Conservation (phyloP, 2,888 invertebrate species). For the Balanococcus diminutus region DNA sequence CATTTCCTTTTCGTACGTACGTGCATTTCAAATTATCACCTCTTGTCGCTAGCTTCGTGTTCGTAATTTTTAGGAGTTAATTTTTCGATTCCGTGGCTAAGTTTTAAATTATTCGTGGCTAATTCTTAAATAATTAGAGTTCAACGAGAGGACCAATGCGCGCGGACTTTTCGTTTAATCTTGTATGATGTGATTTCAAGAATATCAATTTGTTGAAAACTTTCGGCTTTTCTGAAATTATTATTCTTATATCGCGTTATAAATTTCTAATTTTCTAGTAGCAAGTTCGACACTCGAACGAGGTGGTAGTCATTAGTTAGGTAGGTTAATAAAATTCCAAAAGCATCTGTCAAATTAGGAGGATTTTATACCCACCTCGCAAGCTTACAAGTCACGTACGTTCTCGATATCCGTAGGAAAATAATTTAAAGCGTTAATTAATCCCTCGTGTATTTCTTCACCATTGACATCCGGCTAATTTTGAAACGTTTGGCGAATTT, state of each 20-base stretch:
- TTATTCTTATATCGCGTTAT: no score
- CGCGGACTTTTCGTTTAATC: background rate
- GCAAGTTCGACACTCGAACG: no score
- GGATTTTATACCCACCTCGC: background rate
- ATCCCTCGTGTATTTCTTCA: background rate
- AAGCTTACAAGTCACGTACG: background rate
- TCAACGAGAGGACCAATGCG: background rate
- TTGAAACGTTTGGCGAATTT: background rate
- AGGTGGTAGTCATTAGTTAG: background rate
- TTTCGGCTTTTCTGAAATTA: no score
- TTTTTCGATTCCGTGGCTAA: constrained; percentile 8
- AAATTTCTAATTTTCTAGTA: no score
- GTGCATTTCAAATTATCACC: constrained; percentile 3
- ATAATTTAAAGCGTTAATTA: background rate
- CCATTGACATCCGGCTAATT: background rate
- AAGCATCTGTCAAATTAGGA: background rate
- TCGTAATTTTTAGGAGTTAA: background rate
- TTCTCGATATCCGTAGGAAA: background rate
- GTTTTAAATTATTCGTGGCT: constrained; percentile 15
- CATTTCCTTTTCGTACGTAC: background rate
- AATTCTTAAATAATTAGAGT: background rate
- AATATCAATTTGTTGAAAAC: no score
- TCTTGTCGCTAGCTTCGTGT: no score
- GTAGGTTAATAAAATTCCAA: background rate
- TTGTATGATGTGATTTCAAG: background rate